These are phyloP conservation scores for Catostomus latipinnis DNA, from an alignment of 2,797 vertebrate genomes.

Conservation along the genomic window DNA sequence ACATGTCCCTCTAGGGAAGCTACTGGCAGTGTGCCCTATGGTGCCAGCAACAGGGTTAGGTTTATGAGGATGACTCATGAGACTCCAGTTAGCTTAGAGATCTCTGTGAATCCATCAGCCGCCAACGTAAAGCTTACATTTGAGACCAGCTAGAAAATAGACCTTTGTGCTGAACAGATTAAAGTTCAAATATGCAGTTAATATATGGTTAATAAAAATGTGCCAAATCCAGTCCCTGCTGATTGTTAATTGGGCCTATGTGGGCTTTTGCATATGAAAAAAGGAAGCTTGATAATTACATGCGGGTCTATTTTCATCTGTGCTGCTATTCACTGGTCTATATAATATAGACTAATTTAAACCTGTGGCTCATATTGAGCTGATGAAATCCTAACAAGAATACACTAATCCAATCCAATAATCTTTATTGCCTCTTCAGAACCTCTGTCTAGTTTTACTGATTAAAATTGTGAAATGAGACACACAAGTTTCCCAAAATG, in stretches of 20 bases:
- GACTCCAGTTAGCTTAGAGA: constrained; percentile 36
- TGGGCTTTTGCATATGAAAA: constrained; percentile 11
- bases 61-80: constrained; percentile 53
- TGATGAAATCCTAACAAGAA: background rate
- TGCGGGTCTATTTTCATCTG: background rate
- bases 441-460: background rate
- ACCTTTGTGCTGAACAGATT: constrained; percentile 18
- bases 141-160: constrained; percentile 16
- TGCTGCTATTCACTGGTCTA: background rate
- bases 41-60: constrained; percentile 42
- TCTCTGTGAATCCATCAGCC: constrained; percentile 14
- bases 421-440: background rate
- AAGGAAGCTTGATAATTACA: background rate
- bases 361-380: background rate
- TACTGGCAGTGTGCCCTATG: constrained; percentile 49
- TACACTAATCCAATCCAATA: background rate
- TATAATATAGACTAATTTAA: background rate
- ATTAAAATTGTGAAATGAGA: background rate
- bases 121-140: constrained; percentile 25
- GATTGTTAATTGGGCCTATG: background rate
- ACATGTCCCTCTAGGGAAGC: constrained; percentile 44
- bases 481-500: background rate
- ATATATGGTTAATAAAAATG: constrained; percentile 22
- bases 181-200: background rate
- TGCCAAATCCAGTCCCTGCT: background rate